Conservation (phyloP, 1,140 invertebrate species). For the Drosophila hydei region DNA sequence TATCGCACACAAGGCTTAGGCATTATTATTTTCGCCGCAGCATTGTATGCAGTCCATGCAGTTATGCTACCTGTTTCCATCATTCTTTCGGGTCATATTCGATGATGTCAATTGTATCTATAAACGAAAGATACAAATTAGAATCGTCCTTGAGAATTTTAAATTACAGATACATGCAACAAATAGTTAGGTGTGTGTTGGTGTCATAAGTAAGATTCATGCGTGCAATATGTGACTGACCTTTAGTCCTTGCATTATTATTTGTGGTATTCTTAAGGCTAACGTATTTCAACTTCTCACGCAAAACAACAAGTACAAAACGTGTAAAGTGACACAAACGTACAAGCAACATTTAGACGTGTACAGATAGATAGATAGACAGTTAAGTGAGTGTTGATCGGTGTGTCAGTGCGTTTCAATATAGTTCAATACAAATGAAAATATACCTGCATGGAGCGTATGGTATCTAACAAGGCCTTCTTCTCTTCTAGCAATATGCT, state of each 20-base stretch:
- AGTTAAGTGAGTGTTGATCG: slow-evolving; percentile 35
- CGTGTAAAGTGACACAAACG: slow-evolving; percentile 47
- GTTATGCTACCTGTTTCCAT: slow-evolving; percentile 83
- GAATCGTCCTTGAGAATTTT: too few relatives aligned
- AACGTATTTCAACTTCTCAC: slow-evolving; percentile 69
- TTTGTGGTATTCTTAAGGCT: slow-evolving; percentile 73
- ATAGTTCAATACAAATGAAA: not conserved
- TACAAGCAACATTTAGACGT: slow-evolving; percentile 57
- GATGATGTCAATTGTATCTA: slow-evolving; percentile 80
- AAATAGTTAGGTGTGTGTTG: slow-evolving; percentile 2
- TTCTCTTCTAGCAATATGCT: slow-evolving; percentile 89
- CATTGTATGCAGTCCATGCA: slow-evolving; percentile 84
- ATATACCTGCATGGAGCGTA: slow-evolving; percentile 87
- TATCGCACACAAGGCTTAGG: slow-evolving; percentile 65
- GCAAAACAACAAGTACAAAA: slow-evolving; percentile 62
- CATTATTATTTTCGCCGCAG: slow-evolving; percentile 83
- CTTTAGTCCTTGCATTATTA: slow-evolving; percentile 77
- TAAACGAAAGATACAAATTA: slow-evolving; percentile 17
- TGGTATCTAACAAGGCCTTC: slow-evolving; percentile 88
- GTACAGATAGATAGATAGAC: slow-evolving; percentile 45
- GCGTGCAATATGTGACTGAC: slow-evolving; percentile 71
- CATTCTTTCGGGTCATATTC: slow-evolving; percentile 78
- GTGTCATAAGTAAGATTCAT: slow-evolving; percentile 33
- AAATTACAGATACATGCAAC: not conserved
- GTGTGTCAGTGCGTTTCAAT: not conserved